These are phyloP conservation scores for Cyprinodon tularosa DNA, from an alignment of 2,113 vertebrate genomes.

Conservation along the genomic window DNA sequence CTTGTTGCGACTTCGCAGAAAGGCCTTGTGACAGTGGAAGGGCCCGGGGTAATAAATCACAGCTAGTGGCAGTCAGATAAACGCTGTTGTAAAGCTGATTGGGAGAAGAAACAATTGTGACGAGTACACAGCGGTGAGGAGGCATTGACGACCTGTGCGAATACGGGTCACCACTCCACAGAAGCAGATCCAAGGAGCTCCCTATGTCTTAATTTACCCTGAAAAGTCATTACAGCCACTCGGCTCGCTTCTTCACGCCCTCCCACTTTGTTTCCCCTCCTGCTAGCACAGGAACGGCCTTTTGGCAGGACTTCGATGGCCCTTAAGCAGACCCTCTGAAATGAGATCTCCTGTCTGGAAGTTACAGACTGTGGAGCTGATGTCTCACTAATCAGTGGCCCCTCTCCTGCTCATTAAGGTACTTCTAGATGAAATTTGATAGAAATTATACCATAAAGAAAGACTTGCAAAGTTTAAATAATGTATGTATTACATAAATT, in stretches of 20 bases:
- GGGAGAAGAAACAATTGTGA: slow-evolving; percentile 76
- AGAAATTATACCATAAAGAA: neutral
- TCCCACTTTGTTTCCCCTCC: slow-evolving; percentile 35
- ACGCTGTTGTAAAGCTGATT: slow-evolving; percentile 67
- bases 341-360: slow-evolving; percentile 56
- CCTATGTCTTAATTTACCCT: slow-evolving; percentile 72
- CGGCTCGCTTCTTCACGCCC: slow-evolving; percentile 54
- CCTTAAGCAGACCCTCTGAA: slow-evolving; percentile 56
- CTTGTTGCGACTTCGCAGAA: slow-evolving; percentile 64
- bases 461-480: neutral
- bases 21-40: slow-evolving; percentile 67
- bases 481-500: neutral
- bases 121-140: slow-evolving; percentile 61
- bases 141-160: slow-evolving; percentile 66
- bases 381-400: slow-evolving; percentile 36
- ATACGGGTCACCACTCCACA: slow-evolving; percentile 69
- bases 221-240: slow-evolving; percentile 76
- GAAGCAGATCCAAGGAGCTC: slow-evolving; percentile 64
- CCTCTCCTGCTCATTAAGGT: slow-evolving; percentile 55
- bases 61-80: slow-evolving; percentile 75
- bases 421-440: slow-evolving; percentile 17
- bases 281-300: slow-evolving; percentile 33
- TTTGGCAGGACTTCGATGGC: slow-evolving; percentile 60
- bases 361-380: slow-evolving; percentile 27
- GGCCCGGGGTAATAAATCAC: slow-evolving; percentile 76